Percentiles rank a stretch among this genome's conserved stretches.
phyloP scores from a whole-genome alignment of 2,113 vertebrate genomes.

The Saimiri boliviensis region DNA sequence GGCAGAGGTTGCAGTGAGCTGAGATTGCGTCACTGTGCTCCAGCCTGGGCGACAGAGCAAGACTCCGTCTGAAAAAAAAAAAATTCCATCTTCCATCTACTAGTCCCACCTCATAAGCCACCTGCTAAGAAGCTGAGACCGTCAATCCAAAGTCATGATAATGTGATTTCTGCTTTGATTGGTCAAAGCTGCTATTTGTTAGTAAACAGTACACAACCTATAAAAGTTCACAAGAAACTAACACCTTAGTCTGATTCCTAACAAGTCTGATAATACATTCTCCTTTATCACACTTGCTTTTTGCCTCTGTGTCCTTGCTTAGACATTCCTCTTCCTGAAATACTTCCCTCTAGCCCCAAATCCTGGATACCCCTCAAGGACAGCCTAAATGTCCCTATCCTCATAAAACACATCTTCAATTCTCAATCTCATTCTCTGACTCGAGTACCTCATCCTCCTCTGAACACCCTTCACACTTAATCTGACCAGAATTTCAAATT shows the following conservation, averaged over 20 bases:
- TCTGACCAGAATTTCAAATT: not conserved
- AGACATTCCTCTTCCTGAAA: not conserved
- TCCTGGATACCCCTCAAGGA: not conserved
- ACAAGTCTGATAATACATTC: not conserved
- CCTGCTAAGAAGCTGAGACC: not conserved
- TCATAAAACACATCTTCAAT: not conserved
- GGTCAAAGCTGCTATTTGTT: not conserved
- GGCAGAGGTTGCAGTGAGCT: too few relatives aligned
- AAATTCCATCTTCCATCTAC: not conserved
- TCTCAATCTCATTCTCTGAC: not conserved
- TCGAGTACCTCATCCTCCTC: not conserved
- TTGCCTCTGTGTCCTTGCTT: not conserved
- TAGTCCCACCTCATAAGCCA: not conserved
- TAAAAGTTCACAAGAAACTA: not conserved
- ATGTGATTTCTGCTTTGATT: not conserved
- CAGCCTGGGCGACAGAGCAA: too few relatives aligned
- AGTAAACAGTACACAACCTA: too few relatives aligned
- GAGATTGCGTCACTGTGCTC: too few relatives aligned
- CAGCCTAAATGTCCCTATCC: not conserved
- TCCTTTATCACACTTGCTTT: not conserved
- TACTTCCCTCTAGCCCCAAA: too few relatives aligned
- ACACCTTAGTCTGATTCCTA: not conserved
- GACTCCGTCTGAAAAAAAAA: too few relatives aligned
- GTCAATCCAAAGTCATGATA: not conserved
- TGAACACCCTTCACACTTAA: not conserved